Evolutionary conservation across 2,888 invertebrate species (phyloP).

Genomic region (Spodoptera littoralis): DNA sequence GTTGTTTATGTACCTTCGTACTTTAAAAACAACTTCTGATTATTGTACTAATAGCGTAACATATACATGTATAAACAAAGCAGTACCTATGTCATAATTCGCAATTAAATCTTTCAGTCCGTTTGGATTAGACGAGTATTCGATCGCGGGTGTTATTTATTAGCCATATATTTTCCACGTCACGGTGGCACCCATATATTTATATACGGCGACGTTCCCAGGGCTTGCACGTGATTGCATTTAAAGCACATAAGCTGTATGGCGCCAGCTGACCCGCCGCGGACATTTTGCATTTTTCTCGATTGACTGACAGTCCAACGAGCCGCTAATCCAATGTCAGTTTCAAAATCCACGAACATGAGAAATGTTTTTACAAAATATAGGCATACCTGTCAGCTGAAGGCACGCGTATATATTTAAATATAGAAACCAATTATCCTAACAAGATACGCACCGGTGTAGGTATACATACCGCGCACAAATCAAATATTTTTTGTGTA

Average conservation of each 20-base stretch:
- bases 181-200: conserved; percentile 18
- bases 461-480: conserved; percentile 8
- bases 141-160: conserved; percentile 33
- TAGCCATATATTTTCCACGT: conserved; percentile 36
- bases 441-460: conserved; percentile 1
- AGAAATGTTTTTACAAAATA: conserved; percentile 7
- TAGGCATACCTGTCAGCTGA: conserved; percentile 7
- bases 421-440: conserved; percentile 6
- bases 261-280: conserved; percentile 45
- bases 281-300: conserved; percentile 60
- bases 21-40: conserved; percentile 22
- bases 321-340: conserved; percentile 46
- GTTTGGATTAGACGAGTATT: conserved; percentile 31
- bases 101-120: conserved; percentile 35
- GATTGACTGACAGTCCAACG: conserved; percentile 60
- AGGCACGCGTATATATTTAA: neutral
- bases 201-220: conserved; percentile 24
- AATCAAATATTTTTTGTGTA: conserved; percentile 2
- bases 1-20: conserved; percentile 9
- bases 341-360: conserved; percentile 22
- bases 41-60: conserved; percentile 19
- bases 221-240: conserved; percentile 56
- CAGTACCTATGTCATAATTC: conserved; percentile 21
- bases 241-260: conserved; percentile 55
- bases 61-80: conserved; percentile 5